Evolutionary conservation across 2,888 invertebrate species (phyloP).

Genomic region (Phengaris alcon): DNA sequence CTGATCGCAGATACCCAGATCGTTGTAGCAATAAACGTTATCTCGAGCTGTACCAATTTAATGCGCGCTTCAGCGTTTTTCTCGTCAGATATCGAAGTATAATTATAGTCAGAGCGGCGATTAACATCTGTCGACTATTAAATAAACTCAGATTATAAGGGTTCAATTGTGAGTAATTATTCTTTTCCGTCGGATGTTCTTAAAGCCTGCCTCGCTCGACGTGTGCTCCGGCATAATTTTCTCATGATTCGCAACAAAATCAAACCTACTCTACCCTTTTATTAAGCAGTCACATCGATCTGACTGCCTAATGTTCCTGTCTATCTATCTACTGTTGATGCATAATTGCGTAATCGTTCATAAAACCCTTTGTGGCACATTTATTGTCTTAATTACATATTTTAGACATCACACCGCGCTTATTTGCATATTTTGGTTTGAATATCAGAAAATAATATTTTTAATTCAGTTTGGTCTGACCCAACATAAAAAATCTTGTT

Average conservation of each 20-base stretch:
- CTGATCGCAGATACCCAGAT: conserved; percentile 25
- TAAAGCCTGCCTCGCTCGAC: conserved; percentile 61
- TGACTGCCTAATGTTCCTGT: conserved; percentile 64
- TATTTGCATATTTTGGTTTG: not conserved
- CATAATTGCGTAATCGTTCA: conserved; percentile 39
- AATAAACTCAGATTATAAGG: conserved; percentile 75
- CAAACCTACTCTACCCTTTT: conserved; percentile 68
- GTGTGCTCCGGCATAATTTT: conserved; percentile 67
- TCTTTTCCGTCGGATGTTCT: conserved; percentile 77
- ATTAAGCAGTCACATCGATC: conserved; percentile 73
- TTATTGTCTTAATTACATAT: conserved; percentile 20
- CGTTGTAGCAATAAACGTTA: conserved; percentile 43
- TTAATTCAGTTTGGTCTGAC: too few species aligned
- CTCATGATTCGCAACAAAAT: conserved; percentile 76
- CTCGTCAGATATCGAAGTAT: conserved; percentile 70
- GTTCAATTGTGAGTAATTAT: conserved; percentile 79
- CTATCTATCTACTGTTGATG: conserved; percentile 47
- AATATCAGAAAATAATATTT: not conserved
- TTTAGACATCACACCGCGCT: not conserved
- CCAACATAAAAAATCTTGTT: not conserved
- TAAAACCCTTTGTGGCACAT: conserved; percentile 13
- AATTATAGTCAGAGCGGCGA: conserved; percentile 73
- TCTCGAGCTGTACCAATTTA: conserved; percentile 49
- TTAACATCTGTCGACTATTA: conserved; percentile 79
- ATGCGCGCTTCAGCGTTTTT: conserved; percentile 63